Evolutionary conservation across 2,797 vertebrate genomes (phyloP), one percentile per base, ranked within the genome.

Genomic region (Centropyge bicolor): DNA sequence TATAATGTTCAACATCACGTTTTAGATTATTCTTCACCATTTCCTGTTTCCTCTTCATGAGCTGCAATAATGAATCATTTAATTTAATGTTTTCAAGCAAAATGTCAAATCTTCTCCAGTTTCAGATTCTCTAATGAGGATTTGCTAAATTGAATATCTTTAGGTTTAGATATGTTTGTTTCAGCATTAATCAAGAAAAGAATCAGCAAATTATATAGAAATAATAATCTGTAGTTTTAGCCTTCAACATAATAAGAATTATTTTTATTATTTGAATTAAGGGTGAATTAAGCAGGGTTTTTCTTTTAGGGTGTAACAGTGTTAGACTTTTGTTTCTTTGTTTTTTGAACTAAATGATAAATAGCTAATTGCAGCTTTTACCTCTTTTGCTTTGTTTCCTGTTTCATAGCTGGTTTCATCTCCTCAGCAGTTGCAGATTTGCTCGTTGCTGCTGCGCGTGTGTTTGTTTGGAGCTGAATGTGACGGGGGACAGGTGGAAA

Each of bases 401-500:
- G 24, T 14, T 20, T 22, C 13, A 6, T 4, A 24, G 16, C 52
- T 38, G 3, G 24, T 67, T 73, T 65, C 16, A 1, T 79, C 63
- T 5, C 55, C 31, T 7, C 46, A 73, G 63, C 77, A 20, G 71
- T 46, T 51, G 72, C 69, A 69, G 43, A 56, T 80, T 36, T 45
- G 61, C 54, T 43, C 8, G 13, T 46, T 51, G 74, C 20, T 2
- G 12, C 38, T 27, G 62, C 41, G 65, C 35, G 66, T 63, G 84
- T 80, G 75, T 74, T 2, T 85, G 82, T 72, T 22, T 40, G 36
- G 9, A 24, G 11, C 51, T 68, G 76, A 68, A 70, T 80, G 89
- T 84, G 87, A 71, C 62, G 27, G 78, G 70, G 79, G 91, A 61
- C 91, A 91, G 91, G 91, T 91, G 91, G 90, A 83, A 54, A 67